Base-by-base conservation (phyloP, 2,888 invertebrate species). In the Plebejus melissa region DNA sequence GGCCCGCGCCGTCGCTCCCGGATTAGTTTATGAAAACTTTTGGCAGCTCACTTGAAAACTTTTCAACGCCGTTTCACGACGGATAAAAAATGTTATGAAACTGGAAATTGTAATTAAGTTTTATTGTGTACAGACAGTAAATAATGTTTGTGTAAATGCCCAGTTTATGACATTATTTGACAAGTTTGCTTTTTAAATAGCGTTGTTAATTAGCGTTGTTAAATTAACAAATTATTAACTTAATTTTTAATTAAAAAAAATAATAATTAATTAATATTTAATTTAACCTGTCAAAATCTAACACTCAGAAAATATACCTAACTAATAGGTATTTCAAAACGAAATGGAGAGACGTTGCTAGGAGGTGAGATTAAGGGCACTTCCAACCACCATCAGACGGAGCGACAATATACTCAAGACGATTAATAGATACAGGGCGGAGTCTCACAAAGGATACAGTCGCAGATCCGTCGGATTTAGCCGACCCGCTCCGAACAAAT, bases 21-120 rank as follows among this genome's bases (percentile, higher is more conserved):
- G 92, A 92, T 93, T 93, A 92, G 88, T 85, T 84, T 84, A 83
- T 86, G 88, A 86, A 86, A 92, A 90, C 85, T 90, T 88, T 82
- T 80, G 82, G 81, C 80, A 80, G 81, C 83, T 82, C 84, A 80
- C 81, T 79, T 84, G 79, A 77, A 80, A 90, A 92, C 89, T 91
- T 91, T 88, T 88, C 90, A 90, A 88, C 90, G 89, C 87, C 86
- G 88, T 88, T 88, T 89, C 87, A 88, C 87, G 88, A 85, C 85
- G 85, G 87, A 87, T 83, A 87, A 82, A 86, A 87, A 85, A 84
- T 84, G 65, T 65, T 80, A 83, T 79, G 75, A 78, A 82, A 86
- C 84, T 84, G 82, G 82, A 85, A 85, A 83, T 77, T 80, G 81
- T 41, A 70, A 70, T 69, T 38, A n/a, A 16, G 38, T 38, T 69